Evolutionary conservation across 2,797 vertebrate genomes (phyloP), one percentile per base, ranked within the genome.

Genomic region (Caiman crocodilus): DNA sequence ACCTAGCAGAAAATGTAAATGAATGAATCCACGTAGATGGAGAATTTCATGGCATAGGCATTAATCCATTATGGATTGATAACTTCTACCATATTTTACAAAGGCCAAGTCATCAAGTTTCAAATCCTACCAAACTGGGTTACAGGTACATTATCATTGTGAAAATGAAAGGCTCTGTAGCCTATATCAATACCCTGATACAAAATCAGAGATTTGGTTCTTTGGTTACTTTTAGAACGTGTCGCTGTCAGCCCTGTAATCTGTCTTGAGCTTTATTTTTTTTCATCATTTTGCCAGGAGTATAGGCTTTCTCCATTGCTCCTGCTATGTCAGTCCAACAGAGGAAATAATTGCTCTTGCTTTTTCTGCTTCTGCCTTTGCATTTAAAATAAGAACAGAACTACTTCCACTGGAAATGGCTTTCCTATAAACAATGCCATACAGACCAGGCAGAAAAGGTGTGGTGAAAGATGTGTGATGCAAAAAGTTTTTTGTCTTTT

Each of bases 281-380:
- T 81, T 25, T 42, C 60, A 82, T 58, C 7, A 4, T 67, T 50
- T 87, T 91, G 88, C 84, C 86, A 81, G 76, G 88, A 89, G 87
- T 80, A 79, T 71, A 71, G 42, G 78, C 90, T 94, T 88, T 89
- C 67, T 71, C 65, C 58, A 32, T 1, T 10, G 28, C 59, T 65
- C 23, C 75, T 21, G 59, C 81, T 0, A 1, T 61, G 60, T 80
- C 18, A n/a, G 69, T 93, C 79, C 83, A 67, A 76, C 69, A 69
- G 14, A 30, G 84, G 65, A 74, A 93, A 63, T 83, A 1, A 0
- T 25, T 58, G 75, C 64, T 79, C 79, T 85, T 86, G 76, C 28
- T 2, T 87, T 84, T 80, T 74, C 90, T 87, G 7, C 10, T 18
- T 74, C 35, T 76, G 76, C 65, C 57, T n/a, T 69, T 88, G 60